Conservation (phyloP, 2,888 invertebrate species). For the Chironomus tentans region DNA sequence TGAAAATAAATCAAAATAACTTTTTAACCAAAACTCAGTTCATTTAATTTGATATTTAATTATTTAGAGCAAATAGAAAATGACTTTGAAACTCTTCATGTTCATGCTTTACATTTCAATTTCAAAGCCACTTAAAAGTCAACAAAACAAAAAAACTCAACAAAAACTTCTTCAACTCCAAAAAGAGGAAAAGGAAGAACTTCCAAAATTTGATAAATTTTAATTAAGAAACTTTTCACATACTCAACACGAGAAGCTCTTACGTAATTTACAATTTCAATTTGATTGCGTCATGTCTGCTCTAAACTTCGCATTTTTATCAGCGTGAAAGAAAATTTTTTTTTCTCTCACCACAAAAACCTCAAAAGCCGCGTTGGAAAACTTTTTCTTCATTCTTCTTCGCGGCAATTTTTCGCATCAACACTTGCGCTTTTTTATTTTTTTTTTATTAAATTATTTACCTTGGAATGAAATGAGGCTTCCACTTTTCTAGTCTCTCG, state of each 20-base stretch:
- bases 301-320: background rate
- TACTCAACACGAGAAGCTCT: background rate
- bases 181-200: too few species aligned
- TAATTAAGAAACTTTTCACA: background rate
- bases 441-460: background rate
- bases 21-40: too few species aligned
- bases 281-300: background rate
- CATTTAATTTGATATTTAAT: too few species aligned
- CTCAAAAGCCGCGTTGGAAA: background rate
- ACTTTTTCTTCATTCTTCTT: background rate
- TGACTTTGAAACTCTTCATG: too few species aligned
- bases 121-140: too few species aligned
- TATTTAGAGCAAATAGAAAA: too few species aligned
- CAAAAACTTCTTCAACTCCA: too few species aligned
- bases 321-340: background rate
- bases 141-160: too few species aligned
- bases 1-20: too few species aligned
- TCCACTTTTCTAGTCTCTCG: background rate
- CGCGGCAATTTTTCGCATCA: background rate
- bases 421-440: background rate
- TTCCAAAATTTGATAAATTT: background rate
- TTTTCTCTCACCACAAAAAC: background rate
- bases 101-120: too few species aligned
- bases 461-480: background rate
- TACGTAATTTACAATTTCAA: background rate